Base-by-base conservation (phyloP, 2,113 vertebrate species). In the Elaphurus davidianus region DNA sequence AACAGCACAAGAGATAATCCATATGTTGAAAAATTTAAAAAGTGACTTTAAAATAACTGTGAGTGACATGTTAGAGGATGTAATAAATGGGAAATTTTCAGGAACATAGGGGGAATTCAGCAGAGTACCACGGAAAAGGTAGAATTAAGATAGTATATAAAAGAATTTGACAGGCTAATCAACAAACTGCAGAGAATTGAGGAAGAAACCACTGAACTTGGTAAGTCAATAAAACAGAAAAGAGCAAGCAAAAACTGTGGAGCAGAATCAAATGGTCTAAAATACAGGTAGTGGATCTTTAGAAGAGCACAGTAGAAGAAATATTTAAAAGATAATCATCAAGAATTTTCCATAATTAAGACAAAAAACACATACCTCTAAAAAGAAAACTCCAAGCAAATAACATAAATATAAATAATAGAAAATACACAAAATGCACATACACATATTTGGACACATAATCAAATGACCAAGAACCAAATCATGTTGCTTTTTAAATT, bases 21-120 rank as follows among this genome's bases (percentile, higher is more conserved):
- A 55, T 8, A 60, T 52, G 36, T 10, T 97, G 47, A 87, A 82
- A 97, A 40, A 30, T 36, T n/a, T 17, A 91, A n/a, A 67, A 97
- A 95, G 25, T 52, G 16, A 87, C 62, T 90, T 95, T 90, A 86
- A 92, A 67, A 40, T 71, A 86, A 90, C 87, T 90, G 28, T 90
- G 28, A 60, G 43, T 81, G 52, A 85, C 50, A 79, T 43, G 55
- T 33, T 79, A 92, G 55, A 94, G 14, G 28, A 91, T 54, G 52
- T 36, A 88, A 92, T 78, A 83, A 13, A 21, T 40, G 30, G n/a
- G n/a, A 36, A 97, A 84, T 30, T 16, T 40, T 16, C 36, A 88
- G 40, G 33, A 97, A 78, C 45, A 92, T n/a, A 78, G 57, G 27
- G 16, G 4, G 47, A 92, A 84, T 62, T 84, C 12, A 67, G 27